Conservation (phyloP, 2,888 invertebrate genomes). For the Drosophila pullipes region DNA sequence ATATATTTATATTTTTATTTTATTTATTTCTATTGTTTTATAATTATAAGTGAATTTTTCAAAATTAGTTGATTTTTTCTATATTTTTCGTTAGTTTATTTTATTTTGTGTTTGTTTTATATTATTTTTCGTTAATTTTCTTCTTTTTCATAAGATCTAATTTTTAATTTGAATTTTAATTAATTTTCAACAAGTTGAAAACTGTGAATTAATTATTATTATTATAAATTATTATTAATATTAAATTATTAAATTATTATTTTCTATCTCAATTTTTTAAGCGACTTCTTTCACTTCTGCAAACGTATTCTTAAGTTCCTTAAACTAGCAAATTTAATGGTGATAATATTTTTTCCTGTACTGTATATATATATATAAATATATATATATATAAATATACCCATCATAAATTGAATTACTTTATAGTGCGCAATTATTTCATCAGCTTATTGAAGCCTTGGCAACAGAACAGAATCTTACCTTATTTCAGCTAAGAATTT, state of each 20-base stretch:
- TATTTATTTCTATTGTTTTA: not conserved
- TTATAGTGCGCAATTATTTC: slow-evolving; percentile 24
- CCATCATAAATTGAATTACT: not conserved
- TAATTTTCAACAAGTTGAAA: not conserved
- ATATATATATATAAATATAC: not conserved
- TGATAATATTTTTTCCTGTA: not conserved
- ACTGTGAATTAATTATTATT: not conserved
- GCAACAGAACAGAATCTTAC: slow-evolving; percentile 33
- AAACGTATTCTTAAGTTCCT: not conserved
- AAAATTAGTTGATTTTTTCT: too few species aligned
- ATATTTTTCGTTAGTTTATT: not conserved
- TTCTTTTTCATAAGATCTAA: not conserved
- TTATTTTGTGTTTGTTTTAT: not conserved
- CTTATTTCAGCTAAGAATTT: slow-evolving; percentile 31
- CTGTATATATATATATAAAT: not conserved
- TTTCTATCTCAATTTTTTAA: not conserved
- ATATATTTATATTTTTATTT: not conserved
- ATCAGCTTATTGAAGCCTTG: slow-evolving; percentile 29
- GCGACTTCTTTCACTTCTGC: not conserved
- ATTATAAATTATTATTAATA: too few species aligned
- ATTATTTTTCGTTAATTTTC: not conserved
- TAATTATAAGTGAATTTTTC: too few species aligned
- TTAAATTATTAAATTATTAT: too few species aligned
- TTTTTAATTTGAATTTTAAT: not conserved
- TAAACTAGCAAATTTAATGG: not conserved